Evolutionary conservation across 2,888 invertebrate genomes (phyloP).

Genomic region (Latrodectus hesperus): DNA sequence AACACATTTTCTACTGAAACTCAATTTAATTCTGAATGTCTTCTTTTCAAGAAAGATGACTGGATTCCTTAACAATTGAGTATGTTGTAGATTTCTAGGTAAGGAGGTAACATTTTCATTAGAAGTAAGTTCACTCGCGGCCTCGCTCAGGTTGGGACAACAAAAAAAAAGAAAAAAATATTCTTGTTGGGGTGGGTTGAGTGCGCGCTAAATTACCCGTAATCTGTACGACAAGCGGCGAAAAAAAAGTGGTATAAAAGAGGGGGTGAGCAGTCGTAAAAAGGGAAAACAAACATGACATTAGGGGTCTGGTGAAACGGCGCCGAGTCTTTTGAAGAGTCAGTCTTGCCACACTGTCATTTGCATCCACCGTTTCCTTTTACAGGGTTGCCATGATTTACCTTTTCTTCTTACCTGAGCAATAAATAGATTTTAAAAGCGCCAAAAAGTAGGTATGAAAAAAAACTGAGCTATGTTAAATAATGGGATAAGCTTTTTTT

Average conservation of each 20-base stretch:
- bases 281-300: slow-evolving; percentile 56
- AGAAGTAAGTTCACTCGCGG: slow-evolving; percentile 9
- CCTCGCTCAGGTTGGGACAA: slow-evolving; percentile 17
- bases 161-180: not conserved
- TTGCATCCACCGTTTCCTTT: slow-evolving; percentile 58
- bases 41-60: slow-evolving; percentile 1
- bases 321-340: slow-evolving; percentile 55
- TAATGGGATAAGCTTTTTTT: too few species aligned
- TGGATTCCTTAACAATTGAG: slow-evolving; percentile 8
- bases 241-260: not conserved
- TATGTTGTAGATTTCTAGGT: slow-evolving; percentile 11
- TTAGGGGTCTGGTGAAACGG: slow-evolving; percentile 52
- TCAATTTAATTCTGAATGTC: slow-evolving; percentile 32
- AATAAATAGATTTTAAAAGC: not conserved
- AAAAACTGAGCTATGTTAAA: not conserved
- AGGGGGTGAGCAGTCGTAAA: not conserved
- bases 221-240: slow-evolving; percentile 42
- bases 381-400: slow-evolving; percentile 25
- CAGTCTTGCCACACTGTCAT: slow-evolving; percentile 54
- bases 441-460: not conserved
- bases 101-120: slow-evolving; percentile 62
- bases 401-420: not conserved
- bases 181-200: slow-evolving; percentile 27
- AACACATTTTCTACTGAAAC: not conserved
- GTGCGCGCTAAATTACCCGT: slow-evolving; percentile 47